These are phyloP conservation scores for Archivesica marissinica DNA, from an alignment of 1,140 invertebrate genomes.

Conservation along the genomic window DNA sequence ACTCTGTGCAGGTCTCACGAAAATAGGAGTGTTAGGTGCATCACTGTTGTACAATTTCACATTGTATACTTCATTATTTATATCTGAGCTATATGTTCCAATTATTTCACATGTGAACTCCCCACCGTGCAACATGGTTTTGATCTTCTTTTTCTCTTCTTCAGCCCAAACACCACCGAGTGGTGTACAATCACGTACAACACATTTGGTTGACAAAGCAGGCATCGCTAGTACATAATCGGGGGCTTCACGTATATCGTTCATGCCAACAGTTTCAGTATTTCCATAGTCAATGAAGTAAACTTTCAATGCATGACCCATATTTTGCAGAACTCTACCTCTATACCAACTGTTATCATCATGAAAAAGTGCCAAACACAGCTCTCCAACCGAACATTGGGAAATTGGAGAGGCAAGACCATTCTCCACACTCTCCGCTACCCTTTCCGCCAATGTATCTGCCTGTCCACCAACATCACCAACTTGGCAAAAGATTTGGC, in stretches of 20 bases:
- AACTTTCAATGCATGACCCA: conserved; percentile 75
- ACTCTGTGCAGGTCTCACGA: conserved; percentile 33
- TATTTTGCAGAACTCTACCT: conserved; percentile 86
- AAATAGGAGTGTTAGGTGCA: conserved; percentile 41
- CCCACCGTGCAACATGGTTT: conserved; percentile 58
- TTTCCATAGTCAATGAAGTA: conserved; percentile 86
- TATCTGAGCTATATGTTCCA: conserved; percentile 3
- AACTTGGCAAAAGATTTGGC: conserved; percentile 53
- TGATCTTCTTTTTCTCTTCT: conserved; percentile 68
- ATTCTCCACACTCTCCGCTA: conserved; percentile 52
- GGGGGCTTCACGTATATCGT: conserved; percentile 60
- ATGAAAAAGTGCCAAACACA: conserved; percentile 90
- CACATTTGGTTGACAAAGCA: conserved; percentile 71
- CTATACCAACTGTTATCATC: conserved; percentile 89
- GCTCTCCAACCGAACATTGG: conserved; percentile 84
- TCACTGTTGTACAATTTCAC: conserved; percentile 47
- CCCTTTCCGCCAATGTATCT: conserved; percentile 46
- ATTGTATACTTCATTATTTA: conserved; percentile 19
- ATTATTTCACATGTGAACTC: conserved; percentile 61
- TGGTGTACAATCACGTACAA: conserved; percentile 63
- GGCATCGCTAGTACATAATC: conserved; percentile 63
- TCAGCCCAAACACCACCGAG: conserved; percentile 64
- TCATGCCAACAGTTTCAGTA: conserved; percentile 78
- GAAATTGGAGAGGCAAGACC: conserved; percentile 22
- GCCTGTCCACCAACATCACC: conserved; percentile 46